A percentile compares a stretch with the other conserved stretches of the same genome.
These are phyloP conservation scores for Andrena bicolor DNA, from an alignment of 2,888 invertebrate genomes.

Conservation along the genomic window DNA sequence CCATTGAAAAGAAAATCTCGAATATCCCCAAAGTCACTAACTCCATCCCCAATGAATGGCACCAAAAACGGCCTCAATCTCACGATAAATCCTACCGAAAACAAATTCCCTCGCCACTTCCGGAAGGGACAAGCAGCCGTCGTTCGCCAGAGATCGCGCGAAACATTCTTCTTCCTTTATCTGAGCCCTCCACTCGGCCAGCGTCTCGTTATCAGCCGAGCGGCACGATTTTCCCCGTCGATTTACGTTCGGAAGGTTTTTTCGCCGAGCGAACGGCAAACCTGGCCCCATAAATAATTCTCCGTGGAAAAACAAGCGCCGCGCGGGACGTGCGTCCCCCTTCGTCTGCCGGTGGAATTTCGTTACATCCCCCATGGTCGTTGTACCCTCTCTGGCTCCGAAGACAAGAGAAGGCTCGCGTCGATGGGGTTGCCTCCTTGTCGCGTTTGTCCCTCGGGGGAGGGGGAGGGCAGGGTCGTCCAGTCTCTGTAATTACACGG, in stretches of 20 bases:
- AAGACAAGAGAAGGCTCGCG: not conserved
- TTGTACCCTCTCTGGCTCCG: not conserved
- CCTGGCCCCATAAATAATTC: constrained; percentile 38
- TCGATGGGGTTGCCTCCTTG: constrained; percentile 9
- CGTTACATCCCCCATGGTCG: constrained; percentile 12
- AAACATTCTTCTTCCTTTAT: constrained; percentile 46
- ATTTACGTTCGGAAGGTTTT: constrained; percentile 36
- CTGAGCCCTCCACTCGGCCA: not conserved
- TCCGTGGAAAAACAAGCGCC: constrained; percentile 34
- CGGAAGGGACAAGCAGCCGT: not conserved
- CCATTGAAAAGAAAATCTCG: not conserved
- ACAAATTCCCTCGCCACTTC: not conserved
- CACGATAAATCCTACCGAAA: not conserved
- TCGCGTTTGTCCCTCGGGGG: constrained; percentile 34
- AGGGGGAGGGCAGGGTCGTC: constrained; percentile 36
- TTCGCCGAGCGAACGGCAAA: not conserved
- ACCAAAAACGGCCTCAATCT: not conserved
- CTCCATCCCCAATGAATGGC: not conserved
- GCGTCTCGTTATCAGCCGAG: constrained; percentile 33
- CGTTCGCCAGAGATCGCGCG: not conserved
- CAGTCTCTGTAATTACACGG: constrained; percentile 65
- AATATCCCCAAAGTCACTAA: not conserved
- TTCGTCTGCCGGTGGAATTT: constrained; percentile 21
- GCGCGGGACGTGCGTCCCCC: constrained; percentile 22
- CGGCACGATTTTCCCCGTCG: constrained; percentile 22